Base-by-base conservation (phyloP, 1,140 invertebrate genomes). In the Pachypsylla venusta region DNA sequence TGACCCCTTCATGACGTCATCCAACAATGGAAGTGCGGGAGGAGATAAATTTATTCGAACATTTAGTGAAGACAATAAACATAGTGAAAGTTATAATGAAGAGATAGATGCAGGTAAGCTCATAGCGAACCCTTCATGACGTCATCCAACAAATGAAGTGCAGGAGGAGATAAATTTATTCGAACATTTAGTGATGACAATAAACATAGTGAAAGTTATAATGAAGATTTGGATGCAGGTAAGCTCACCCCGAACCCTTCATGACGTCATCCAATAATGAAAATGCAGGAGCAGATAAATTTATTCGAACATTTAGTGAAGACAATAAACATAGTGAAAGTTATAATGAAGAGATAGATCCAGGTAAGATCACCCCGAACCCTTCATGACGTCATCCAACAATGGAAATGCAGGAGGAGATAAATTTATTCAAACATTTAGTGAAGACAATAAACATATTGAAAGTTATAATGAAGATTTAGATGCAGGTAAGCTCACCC, bases 1-100 rank as follows among this genome's bases (percentile, higher is more conserved):
- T n/a, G n/a, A n/a, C n/a, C n/a, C n/a, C n/a, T n/a, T n/a, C n/a
- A n/a, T n/a, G n/a, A n/a, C n/a, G n/a, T n/a, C n/a, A n/a, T n/a
- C n/a, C n/a, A n/a, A n/a, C n/a, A n/a, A n/a, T n/a, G n/a, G n/a
- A n/a, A n/a, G n/a, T n/a, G n/a, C n/a, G n/a, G 42, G 42, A 22
- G n/a, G n/a, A n/a, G 42, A 48, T 3, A 48, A 48, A 22, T 48
- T 48, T 22, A 22, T 22, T 3, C 16, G 42, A n/a, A 48, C 42
- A 4, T 48, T 48, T 22, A 48, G 42, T 22, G 42, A 48, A 22
- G 42, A 48, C 22, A 48, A 48, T 4, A 48, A 48, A 22, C 42
- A 48, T 19, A 48, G 42, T 48, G 42, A 48, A 22, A 48, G 42
- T n/a, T 48, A 48, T 22, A 48, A 48, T n/a, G 42, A 48, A 19